phyloP scores from a whole-genome alignment of 2,888 invertebrate genomes.

The Plemyria rubiginata region DNA sequence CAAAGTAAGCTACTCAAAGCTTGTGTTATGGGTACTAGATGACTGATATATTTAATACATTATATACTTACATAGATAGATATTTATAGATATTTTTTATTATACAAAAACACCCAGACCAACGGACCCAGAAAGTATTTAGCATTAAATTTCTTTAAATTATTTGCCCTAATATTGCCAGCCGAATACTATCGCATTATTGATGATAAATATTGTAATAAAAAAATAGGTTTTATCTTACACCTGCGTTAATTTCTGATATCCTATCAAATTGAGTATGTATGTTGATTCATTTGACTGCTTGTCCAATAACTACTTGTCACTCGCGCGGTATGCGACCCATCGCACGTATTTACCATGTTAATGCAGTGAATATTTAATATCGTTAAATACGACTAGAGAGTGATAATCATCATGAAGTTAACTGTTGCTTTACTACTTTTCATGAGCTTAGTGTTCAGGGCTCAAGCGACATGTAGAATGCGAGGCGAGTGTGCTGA shows the following conservation, averaged over 20 bases:
- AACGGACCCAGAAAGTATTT: too few relatives aligned
- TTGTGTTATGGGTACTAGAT: too few relatives aligned
- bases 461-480: constrained; percentile 59
- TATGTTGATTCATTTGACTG: constrained; percentile 47
- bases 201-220: background rate
- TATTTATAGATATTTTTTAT: too few relatives aligned
- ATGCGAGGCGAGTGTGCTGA: constrained; percentile 63
- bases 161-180: background rate
- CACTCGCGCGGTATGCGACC: constrained; percentile 38
- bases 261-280: constrained; percentile 59
- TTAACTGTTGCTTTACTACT: constrained; percentile 41
- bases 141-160: background rate
- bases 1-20: too few relatives aligned
- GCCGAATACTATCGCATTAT: background rate
- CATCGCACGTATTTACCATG: constrained; percentile 22
- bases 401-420: constrained; percentile 52
- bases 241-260: constrained; percentile 71
- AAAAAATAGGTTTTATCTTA: constrained; percentile 52
- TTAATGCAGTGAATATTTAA: constrained; percentile 28
- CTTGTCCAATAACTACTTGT: constrained; percentile 36
- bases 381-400: constrained; percentile 21
- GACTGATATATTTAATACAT: too few relatives aligned
- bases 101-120: too few relatives aligned
- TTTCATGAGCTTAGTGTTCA: constrained; percentile 54
- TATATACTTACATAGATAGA: too few relatives aligned